Conservation (phyloP, 2,888 invertebrate genomes). For the Merodon equestris region DNA sequence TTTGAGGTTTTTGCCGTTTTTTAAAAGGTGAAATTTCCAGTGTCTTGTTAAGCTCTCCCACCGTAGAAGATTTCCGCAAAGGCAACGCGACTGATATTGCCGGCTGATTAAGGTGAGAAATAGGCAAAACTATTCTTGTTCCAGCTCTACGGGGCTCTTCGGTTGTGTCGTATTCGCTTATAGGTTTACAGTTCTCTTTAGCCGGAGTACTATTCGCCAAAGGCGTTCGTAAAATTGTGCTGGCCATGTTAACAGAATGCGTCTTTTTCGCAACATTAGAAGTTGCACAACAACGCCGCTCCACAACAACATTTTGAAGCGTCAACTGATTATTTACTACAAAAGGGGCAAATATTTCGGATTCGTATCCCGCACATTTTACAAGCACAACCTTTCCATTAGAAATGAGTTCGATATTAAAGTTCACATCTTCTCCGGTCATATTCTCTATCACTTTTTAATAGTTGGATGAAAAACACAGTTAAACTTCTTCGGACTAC, state of each 20-base stretch:
- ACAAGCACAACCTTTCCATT: constrained; percentile 73
- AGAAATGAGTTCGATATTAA: constrained; percentile 71
- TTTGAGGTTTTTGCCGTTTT: neutral
- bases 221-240: constrained; percentile 22
- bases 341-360: constrained; percentile 75
- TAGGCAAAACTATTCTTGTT: constrained; percentile 1
- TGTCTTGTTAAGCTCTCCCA: constrained; percentile 49
- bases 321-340: constrained; percentile 73
- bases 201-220: constrained; percentile 62
- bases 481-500: too few relatives aligned
- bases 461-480: too few relatives aligned
- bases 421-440: neutral
- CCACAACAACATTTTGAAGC: constrained; percentile 73
- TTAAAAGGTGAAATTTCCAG: neutral
- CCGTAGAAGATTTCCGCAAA: constrained; percentile 51
- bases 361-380: constrained; percentile 72
- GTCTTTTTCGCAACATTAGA: neutral
- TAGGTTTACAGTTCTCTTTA: neutral
- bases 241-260: neutral
- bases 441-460: neutral
- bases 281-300: constrained; percentile 71
- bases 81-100: constrained; percentile 37
- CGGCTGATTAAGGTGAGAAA: constrained; percentile 6
- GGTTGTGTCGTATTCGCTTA: constrained; percentile 49
- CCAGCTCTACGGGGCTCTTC: constrained; percentile 64